Evolutionary conservation across 2,113 vertebrate genomes (phyloP).

Genomic region (Holacanthus passer): DNA sequence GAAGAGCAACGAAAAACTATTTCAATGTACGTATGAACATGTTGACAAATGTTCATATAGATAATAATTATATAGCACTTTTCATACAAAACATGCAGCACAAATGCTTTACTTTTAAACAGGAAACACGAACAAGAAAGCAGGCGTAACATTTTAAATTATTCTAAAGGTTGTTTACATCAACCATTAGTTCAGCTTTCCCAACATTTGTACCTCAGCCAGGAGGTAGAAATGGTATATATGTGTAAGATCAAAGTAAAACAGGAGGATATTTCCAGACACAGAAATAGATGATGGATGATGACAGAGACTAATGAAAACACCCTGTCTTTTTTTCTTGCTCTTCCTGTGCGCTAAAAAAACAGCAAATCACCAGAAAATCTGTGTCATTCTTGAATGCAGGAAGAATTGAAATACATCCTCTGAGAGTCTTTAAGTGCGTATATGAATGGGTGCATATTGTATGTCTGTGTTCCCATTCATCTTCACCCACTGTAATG

Average conservation of each 20-base stretch:
- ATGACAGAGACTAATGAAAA: not conserved
- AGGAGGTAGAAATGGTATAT: not conserved
- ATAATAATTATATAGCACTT: no score
- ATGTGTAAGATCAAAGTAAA: not conserved
- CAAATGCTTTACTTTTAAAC: no score
- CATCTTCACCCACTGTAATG: constrained; percentile 17
- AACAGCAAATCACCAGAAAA: constrained; percentile 1
- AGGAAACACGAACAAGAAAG: no score
- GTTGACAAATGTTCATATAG: no score
- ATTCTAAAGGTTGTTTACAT: not conserved
- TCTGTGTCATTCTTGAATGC: not conserved
- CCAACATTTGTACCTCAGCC: not conserved
- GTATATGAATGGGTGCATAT: not conserved
- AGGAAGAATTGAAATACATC: not conserved
- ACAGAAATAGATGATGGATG: constrained; percentile 6
- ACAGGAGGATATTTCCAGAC: not conserved
- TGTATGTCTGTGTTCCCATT: constrained; percentile 10
- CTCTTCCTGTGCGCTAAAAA: not conserved
- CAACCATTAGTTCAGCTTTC: not conserved
- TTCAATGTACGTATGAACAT: not conserved
- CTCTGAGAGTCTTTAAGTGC: not conserved
- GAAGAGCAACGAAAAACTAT: not conserved
- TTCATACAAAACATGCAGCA: no score
- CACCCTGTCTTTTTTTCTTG: not conserved
- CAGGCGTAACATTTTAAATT: not conserved